Conservation (phyloP, 2,888 invertebrate genomes). For the Agrochola lota region DNA sequence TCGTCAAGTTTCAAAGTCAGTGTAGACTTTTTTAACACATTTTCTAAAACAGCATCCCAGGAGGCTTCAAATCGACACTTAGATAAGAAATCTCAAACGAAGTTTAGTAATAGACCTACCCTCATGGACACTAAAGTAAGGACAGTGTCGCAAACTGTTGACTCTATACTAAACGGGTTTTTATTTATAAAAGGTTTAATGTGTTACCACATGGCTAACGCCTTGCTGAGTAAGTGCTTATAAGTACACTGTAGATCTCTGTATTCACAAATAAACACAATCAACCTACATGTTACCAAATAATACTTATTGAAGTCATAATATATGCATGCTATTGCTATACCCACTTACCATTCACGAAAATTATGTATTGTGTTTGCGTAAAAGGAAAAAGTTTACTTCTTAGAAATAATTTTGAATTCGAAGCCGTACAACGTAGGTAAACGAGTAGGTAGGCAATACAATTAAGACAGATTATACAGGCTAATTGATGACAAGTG, state of each 20-base stretch:
- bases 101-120: slow-evolving; percentile 26
- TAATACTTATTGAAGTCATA: neutral
- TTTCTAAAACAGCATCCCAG: slow-evolving; percentile 38
- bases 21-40: slow-evolving; percentile 39
- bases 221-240: neutral
- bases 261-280: slow-evolving; percentile 22
- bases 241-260: slow-evolving; percentile 3
- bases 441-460: neutral
- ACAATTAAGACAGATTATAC: slow-evolving; percentile 37
- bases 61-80: slow-evolving; percentile 40
- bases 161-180: neutral
- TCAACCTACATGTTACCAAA: neutral
- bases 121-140: slow-evolving; percentile 11
- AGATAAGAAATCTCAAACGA: slow-evolving; percentile 28
- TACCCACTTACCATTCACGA: neutral
- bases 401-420: slow-evolving; percentile 15
- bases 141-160: slow-evolving; percentile 6
- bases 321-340: slow-evolving; percentile 1
- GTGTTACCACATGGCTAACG: neutral
- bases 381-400: neutral
- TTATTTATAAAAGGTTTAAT: slow-evolving; percentile 20
- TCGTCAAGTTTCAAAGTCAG: slow-evolving; percentile 46
- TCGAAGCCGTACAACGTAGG: slow-evolving; percentile 42
- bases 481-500: slow-evolving; percentile 39
- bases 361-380: neutral